Evolutionary conservation across 1,140 invertebrate species (phyloP).

Genomic region (Penaeus indicus): DNA sequence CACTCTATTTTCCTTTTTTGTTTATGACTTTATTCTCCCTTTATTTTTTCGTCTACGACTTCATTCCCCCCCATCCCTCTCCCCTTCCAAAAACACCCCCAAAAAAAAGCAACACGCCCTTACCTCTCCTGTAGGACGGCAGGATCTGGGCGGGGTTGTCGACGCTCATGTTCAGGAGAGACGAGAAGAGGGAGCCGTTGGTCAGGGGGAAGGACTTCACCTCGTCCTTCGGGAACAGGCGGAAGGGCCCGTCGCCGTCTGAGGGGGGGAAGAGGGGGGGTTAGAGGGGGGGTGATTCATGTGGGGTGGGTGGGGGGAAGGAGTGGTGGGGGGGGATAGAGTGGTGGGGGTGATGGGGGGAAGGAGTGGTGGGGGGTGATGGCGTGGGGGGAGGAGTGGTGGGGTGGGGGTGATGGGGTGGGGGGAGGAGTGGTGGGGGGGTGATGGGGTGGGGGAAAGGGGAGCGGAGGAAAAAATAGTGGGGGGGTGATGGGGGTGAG

Average conservation of each 20-base stretch:
- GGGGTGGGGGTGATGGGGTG: no score
- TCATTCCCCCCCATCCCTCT: no score
- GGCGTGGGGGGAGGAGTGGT: no score
- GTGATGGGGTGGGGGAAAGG: no score
- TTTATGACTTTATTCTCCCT: no score
- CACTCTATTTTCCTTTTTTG: no score
- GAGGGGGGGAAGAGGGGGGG: not conserved
- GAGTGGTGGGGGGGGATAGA: no score
- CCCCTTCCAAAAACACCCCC: not conserved
- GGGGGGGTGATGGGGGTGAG: no score
- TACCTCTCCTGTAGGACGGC: slow-evolving; percentile 64
- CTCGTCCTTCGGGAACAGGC: slow-evolving; percentile 68
- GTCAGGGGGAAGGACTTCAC: slow-evolving; percentile 76
- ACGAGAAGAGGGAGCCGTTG: slow-evolving; percentile 74
- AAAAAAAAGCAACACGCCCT: not conserved
- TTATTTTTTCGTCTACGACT: no score
- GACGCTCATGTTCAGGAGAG: slow-evolving; percentile 62
- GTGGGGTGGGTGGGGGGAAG: not conserved
- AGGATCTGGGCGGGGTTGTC: slow-evolving; percentile 61
- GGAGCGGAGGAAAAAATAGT: no score
- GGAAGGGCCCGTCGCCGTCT: slow-evolving; percentile 65
- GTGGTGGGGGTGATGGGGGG: not conserved
- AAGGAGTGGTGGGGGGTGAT: no score
- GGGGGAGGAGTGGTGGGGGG: no score
- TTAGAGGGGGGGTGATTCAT: not conserved